Evolutionary conservation across 2,888 invertebrate genomes (phyloP).

Genomic region (Hydrotaea cyrtoneurina): DNA sequence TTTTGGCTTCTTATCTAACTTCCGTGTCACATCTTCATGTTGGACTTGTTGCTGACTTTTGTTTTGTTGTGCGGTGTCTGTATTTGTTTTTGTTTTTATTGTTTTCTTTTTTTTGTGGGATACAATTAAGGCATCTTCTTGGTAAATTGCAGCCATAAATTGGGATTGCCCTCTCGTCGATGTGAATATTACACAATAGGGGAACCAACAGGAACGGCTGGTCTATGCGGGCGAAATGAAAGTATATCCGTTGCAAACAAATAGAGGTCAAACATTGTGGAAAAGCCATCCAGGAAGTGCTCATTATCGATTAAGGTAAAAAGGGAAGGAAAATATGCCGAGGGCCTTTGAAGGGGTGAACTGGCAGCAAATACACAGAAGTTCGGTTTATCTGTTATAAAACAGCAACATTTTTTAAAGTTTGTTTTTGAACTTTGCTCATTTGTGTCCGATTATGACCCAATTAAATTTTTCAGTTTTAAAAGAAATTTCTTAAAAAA

Average conservation of each 20-base stretch:
- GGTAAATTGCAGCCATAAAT: conserved; percentile 41
- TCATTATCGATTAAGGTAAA: background rate
- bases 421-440: no score
- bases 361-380: no score
- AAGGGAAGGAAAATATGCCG: no score
- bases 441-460: no score
- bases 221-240: background rate
- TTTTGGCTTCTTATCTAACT: conserved; percentile 74
- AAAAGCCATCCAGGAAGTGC: no score
- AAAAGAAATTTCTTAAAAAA: no score
- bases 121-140: conserved; percentile 49
- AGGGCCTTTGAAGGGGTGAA: no score
- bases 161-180: background rate
- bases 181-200: conserved; percentile 12
- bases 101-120: background rate
- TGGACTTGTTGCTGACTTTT: conserved; percentile 17
- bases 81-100: conserved; percentile 8
- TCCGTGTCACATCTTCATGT: conserved; percentile 75
- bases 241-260: background rate
- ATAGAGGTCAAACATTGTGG: background rate
- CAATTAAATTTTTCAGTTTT: no score
- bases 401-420: no score
- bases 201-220: background rate
- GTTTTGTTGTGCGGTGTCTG: conserved; percentile 30
- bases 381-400: no score